Evolutionary conservation across 2,797 vertebrate species (phyloP).

Genomic region (Myripristis jacobus): DNA sequence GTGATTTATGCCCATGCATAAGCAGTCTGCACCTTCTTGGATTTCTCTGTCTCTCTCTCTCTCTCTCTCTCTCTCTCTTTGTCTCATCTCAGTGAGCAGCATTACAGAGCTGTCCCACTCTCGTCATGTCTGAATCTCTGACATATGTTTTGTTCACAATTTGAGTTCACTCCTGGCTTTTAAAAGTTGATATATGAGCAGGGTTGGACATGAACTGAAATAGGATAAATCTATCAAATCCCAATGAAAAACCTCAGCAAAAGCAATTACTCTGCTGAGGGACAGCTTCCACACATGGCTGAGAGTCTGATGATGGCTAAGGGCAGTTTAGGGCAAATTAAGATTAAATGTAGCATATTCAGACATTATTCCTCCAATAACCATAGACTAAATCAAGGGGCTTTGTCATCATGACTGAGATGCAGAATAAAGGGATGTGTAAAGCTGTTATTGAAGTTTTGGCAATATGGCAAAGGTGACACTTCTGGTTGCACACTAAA

Average conservation of each 20-base stretch:
- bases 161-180: constrained; percentile 17
- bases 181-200: constrained; percentile 3
- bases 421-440: background rate
- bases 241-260: background rate
- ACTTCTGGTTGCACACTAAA: background rate
- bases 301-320: background rate
- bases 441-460: background rate
- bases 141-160: constrained; percentile 13
- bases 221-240: background rate
- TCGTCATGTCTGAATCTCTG: background rate
- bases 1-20: constrained; percentile 44
- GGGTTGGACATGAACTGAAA: background rate
- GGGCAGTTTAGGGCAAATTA: background rate
- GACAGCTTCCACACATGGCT: background rate
- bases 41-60: background rate
- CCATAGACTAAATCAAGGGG: background rate
- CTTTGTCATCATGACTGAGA: background rate
- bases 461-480: background rate
- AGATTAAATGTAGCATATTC: background rate
- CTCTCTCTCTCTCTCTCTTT: constrained; percentile 11
- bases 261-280: constrained; percentile 10
- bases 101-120: background rate
- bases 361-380: background rate
- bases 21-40: constrained; percentile 15
- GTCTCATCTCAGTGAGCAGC: constrained; percentile 19